Evolutionary conservation across 2,113 vertebrate genomes (phyloP), one percentile per base, ranked within the genome.

Genomic region (Notechis scutatus): DNA sequence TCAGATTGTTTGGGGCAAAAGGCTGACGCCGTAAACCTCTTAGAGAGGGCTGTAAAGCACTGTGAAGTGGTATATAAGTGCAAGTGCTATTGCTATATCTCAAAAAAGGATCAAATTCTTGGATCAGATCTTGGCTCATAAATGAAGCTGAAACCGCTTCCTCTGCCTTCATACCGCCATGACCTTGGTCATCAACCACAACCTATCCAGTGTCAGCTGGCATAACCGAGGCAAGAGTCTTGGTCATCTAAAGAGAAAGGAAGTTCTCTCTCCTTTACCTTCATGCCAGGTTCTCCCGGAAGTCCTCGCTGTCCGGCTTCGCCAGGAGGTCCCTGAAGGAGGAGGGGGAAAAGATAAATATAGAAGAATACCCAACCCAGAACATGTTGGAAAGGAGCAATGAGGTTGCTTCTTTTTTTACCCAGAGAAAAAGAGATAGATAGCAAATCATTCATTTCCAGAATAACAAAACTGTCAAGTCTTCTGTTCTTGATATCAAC

Each of bases 201-300:
- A 21, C 47, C 14, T 39, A 20, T 12, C 14, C 69, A 47, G 12
- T 3, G 1, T 12, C 9, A 55, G 4, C 18, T 11, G 54, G 45
- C 24, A 18, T 3, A 1, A 12, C 18, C n/a, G 50, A 87, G 93
- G 45, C 85, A 94, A 61, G 34, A 90, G n/a, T 39, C 69, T 39
- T 81, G 69, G 69, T 81, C 69, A 9, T 0, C 34, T 21, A 81
- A 81, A 21, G 18, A 81, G 74, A 39, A 81, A 0, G 69, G 34
- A 21, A 42, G 23, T 0, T 93, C 93, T 39, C 8, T 20, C 3
- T 14, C 12, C 24, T 56, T 97, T 95, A 99, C 99, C 98, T 99
- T 99, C 96, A 98, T 97, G 91, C 99, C 99, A 39, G 97, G 94
- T 97, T 99, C 99, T 93, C 99, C 99, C 88, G 98, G 97, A 94